A percentile compares a stretch with the other conserved stretches of the same genome.
Conservation (phyloP, 2,113 vertebrate genomes). For the Pelobates fuscus region DNA sequence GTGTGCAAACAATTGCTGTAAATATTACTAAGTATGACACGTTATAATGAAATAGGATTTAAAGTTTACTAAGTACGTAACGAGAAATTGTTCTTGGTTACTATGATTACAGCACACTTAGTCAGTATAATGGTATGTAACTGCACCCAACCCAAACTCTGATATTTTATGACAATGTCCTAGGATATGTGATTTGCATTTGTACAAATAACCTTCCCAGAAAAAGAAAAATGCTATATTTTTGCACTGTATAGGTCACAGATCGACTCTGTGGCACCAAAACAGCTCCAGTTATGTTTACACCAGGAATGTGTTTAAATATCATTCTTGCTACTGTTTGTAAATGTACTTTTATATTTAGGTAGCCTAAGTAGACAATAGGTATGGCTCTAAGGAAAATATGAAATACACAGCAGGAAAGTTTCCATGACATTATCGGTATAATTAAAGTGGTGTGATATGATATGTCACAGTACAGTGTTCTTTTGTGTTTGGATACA, state of each 20-base stretch:
- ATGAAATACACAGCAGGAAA: background rate
- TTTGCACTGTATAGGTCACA: background rate
- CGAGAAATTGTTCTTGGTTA: too few species aligned
- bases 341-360: background rate
- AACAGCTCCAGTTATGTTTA: background rate
- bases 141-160: conserved; percentile 22
- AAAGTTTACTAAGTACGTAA: too few species aligned
- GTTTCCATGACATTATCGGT: background rate
- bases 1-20: too few species aligned
- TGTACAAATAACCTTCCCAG: too few species aligned
- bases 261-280: background rate
- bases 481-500: too few species aligned
- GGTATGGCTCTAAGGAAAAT: background rate
- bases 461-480: too few species aligned
- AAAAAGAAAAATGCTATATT: too few species aligned
- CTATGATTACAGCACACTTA: conserved; percentile 10
- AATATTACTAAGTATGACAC: too few species aligned
- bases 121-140: conserved; percentile 22
- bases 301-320: background rate
- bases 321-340: background rate
- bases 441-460: too few species aligned
- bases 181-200: conserved; percentile 7
- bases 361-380: background rate
- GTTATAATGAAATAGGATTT: too few species aligned
- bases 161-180: background rate